These are phyloP conservation scores for Mormyrus lacerda DNA, from an alignment of 2,113 vertebrate genomes.

Conservation along the genomic window DNA sequence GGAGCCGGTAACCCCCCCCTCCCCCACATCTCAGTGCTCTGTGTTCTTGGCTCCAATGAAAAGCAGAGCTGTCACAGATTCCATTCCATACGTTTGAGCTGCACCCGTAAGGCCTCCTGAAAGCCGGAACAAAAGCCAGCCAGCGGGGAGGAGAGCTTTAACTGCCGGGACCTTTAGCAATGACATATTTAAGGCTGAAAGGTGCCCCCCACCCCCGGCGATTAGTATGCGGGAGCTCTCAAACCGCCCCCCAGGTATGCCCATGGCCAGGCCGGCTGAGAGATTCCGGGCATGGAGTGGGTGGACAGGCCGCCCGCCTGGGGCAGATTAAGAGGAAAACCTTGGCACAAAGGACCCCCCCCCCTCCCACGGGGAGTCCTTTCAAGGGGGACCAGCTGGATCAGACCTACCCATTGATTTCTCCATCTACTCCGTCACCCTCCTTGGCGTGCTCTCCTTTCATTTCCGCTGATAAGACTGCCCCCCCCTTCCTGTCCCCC, in stretches of 20 bases:
- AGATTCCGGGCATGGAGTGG: conserved; percentile 37
- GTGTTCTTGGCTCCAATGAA: not conserved
- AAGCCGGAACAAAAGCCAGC: not conserved
- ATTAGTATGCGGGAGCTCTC: conserved; percentile 22
- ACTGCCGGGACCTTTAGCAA: not conserved
- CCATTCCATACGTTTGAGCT: not conserved
- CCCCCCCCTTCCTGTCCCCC: conserved; percentile 43
- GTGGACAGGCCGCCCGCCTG: conserved; percentile 23
- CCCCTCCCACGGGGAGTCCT: conserved; percentile 28
- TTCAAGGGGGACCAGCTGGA: conserved; percentile 22
- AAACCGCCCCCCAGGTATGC: conserved; percentile 42
- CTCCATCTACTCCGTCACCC: conserved; percentile 34
- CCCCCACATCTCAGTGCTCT: not conserved
- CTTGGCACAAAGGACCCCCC: conserved; percentile 22
- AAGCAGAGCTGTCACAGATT: not conserved
- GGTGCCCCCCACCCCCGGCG: not conserved
- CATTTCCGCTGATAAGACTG: conserved; percentile 52
- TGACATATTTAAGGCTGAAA: conserved; percentile 18
- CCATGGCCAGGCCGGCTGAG: conserved; percentile 16
- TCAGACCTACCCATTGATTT: conserved; percentile 51
- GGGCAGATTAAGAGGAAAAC: conserved; percentile 19
- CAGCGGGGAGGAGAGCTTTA: not conserved
- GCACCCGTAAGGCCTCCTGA: not conserved
- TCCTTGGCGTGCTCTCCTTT: conserved; percentile 33
- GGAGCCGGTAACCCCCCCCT: not conserved